phyloP scores from a whole-genome alignment of 37 sponge, comb jelly and placozoan species.

The Ianthella basta region DNA sequence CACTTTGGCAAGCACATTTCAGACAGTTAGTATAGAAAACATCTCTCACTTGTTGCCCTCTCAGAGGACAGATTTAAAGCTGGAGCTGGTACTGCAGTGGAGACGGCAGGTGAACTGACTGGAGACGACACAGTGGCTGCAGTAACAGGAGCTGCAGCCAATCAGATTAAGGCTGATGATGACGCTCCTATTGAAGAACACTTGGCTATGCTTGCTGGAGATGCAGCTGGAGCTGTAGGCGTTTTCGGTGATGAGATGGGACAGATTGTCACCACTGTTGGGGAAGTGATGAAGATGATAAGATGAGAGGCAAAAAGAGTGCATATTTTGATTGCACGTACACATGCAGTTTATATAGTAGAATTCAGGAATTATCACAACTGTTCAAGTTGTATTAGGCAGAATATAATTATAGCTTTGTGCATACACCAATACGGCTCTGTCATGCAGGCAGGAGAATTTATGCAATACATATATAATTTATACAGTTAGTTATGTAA shows the following conservation, averaged over 20 bases:
- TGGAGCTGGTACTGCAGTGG: neutral
- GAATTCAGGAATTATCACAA: neutral
- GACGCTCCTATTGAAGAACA: neutral
- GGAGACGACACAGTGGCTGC: neutral
- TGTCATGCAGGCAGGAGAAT: no score
- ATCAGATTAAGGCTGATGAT: conserved; percentile 23
- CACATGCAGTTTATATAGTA: neutral
- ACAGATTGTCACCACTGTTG: neutral
- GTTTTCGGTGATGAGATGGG: neutral
- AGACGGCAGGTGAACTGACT: conserved; percentile 5
- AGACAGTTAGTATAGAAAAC: no score
- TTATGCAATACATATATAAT: no score
- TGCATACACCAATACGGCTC: no score
- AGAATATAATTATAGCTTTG: no score
- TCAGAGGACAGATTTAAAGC: neutral
- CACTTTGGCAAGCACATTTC: no score
- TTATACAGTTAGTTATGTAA: no score
- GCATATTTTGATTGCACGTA: neutral
- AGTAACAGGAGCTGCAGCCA: conserved; percentile 8
- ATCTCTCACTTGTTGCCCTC: no score
- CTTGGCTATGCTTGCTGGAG: neutral
- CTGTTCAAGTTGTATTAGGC: no score
- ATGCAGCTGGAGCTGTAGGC: neutral
- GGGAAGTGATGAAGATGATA: neutral
- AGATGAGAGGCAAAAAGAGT: neutral